phyloP scores from a whole-genome alignment of 92 coral and sea anemone genomes.

The Metridium senile region DNA sequence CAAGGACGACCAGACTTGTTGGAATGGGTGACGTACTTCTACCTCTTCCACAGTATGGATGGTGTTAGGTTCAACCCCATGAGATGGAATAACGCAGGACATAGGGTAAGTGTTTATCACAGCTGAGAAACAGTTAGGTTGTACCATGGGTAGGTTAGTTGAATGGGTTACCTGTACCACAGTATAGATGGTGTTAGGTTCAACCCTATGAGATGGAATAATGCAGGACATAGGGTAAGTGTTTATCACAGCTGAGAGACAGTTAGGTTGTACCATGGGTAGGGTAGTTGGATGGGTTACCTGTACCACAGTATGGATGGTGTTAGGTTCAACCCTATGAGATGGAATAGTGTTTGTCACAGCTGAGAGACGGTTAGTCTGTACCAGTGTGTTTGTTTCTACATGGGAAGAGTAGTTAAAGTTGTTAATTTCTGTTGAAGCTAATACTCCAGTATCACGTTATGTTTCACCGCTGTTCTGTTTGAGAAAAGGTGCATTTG shows the following conservation, averaged over 20 bases:
- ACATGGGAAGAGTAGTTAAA: too few relatives aligned
- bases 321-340: conserved; percentile 49
- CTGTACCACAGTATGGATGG: conserved; percentile 59
- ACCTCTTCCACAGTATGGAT: conserved; percentile 53
- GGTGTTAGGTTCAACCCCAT: conserved; percentile 54
- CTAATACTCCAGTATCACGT: too few relatives aligned
- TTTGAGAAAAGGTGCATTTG: too few relatives aligned
- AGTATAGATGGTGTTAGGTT: conserved; percentile 65
- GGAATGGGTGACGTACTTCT: conserved; percentile 70
- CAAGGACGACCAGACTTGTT: conserved; percentile 65
- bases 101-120: conserved; percentile 10
- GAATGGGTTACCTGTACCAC: conserved; percentile 44
- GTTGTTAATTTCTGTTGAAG: too few relatives aligned
- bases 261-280: too few relatives aligned
- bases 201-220: conserved; percentile 34
- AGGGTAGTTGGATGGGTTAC: too few relatives aligned
- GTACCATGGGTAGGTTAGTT: too few relatives aligned
- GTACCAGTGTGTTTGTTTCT: too few relatives aligned
- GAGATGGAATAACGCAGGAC: conserved; percentile 33
- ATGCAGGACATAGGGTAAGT: conserved; percentile 27
- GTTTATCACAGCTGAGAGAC: conserved; percentile 4
- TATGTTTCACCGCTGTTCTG: too few relatives aligned
- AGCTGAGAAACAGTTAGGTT: too few relatives aligned
- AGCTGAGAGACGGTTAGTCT: too few relatives aligned
- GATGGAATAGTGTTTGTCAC: conserved; percentile 8